Evolutionary conservation across 2,797 vertebrate genomes (phyloP).

Genomic region (Sebastolobus alascanus): DNA sequence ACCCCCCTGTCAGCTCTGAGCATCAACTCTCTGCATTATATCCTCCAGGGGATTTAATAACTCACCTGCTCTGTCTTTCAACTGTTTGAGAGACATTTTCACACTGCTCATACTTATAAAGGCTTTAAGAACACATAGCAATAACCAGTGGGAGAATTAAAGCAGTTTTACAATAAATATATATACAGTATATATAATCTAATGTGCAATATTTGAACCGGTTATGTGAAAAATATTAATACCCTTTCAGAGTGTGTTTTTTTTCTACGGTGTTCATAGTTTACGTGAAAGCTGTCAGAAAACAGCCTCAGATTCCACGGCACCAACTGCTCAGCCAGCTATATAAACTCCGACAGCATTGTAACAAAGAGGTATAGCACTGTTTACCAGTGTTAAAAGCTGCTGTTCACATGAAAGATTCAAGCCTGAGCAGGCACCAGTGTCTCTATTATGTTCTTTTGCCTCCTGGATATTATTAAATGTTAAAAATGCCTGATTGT

Average conservation of each 20-base stretch:
- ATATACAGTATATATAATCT: neutral
- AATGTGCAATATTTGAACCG: neutral
- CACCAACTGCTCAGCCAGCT: conserved; percentile 12
- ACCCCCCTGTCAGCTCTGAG: neutral
- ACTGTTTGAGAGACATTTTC: neutral
- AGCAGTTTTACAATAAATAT: neutral
- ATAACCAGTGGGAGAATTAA: neutral
- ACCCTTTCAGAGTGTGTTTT: neutral
- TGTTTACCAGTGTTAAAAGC: conserved; percentile 13
- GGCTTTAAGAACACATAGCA: neutral
- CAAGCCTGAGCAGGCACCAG: conserved; percentile 12
- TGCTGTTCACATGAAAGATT: conserved; percentile 40
- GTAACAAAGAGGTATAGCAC: neutral
- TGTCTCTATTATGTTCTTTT: conserved; percentile 1
- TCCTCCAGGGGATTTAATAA: neutral
- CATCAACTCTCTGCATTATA: neutral
- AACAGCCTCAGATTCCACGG: conserved; percentile 16
- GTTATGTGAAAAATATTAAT: neutral
- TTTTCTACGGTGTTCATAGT: neutral
- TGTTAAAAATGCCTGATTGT: conserved; percentile 54
- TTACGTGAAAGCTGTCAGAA: neutral
- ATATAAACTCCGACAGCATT: conserved; percentile 5
- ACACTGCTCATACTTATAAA: neutral
- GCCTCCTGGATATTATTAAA: conserved; percentile 60
- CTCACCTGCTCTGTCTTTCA: conserved; percentile 1